A percentile compares a stretch with the other conserved stretches of the same genome.
phyloP scores from a whole-genome alignment of 1,140 invertebrate species.

The Microplitis demolitor region DNA sequence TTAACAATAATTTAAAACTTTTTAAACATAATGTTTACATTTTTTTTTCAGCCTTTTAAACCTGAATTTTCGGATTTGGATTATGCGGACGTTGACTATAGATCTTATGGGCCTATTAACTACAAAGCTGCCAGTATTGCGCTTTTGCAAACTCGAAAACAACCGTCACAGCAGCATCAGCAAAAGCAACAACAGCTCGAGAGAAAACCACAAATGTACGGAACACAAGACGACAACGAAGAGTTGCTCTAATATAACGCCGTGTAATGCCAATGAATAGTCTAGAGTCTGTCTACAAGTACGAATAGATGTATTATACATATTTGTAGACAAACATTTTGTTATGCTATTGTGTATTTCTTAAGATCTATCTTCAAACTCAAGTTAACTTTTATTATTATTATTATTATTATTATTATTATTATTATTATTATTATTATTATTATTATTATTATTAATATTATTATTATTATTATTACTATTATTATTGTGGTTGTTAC shows the following conservation, averaged over 20 bases:
- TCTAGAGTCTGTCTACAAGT: no score
- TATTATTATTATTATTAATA: not conserved
- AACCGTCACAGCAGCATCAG: constrained; percentile 30
- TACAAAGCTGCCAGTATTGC: constrained; percentile 84
- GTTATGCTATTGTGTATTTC: not conserved
- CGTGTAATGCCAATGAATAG: no score
- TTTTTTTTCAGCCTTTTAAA: constrained; percentile 70
- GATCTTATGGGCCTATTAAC: constrained; percentile 86
- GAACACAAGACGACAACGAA: constrained; percentile 56
- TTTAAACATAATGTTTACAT: constrained; percentile 31
- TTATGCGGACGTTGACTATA: constrained; percentile 88
- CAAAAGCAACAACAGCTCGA: constrained; percentile 41
- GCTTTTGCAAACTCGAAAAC: constrained; percentile 52
- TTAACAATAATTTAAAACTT: not conserved
- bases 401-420: not conserved
- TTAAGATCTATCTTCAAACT: not conserved
- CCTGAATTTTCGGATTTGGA: constrained; percentile 79
- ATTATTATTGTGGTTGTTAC: constrained; percentile 31
- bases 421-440: not conserved
- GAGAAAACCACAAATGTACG: constrained; percentile 58
- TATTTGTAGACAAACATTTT: no score
- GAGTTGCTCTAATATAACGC: constrained; percentile 50
- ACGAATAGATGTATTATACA: not conserved
- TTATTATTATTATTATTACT: not conserved
- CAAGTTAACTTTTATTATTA: not conserved